Evolutionary conservation across 2,113 vertebrate species (phyloP).

Genomic region (Rattus rattus): DNA sequence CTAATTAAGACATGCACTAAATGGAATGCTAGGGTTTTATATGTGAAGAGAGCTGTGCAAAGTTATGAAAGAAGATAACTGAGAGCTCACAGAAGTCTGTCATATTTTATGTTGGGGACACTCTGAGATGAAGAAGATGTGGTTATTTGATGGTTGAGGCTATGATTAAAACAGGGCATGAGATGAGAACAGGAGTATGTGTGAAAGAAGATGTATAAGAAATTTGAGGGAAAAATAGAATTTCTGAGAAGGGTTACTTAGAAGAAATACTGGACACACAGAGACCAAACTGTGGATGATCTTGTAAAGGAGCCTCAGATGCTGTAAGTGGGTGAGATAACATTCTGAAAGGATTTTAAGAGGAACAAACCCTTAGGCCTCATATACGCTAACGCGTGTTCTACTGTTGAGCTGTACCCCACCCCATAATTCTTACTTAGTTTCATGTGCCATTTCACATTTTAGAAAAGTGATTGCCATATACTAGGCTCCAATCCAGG

Average conservation of each 20-base stretch:
- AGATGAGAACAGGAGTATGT: neutral
- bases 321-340: neutral
- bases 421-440: neutral
- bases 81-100: neutral
- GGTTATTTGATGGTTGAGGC: neutral
- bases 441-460: neutral
- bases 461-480: neutral
- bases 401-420: neutral
- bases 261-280: neutral
- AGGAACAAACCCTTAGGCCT: neutral
- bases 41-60: neutral
- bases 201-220: neutral
- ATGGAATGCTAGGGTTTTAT: constrained; percentile 40
- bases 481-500: neutral
- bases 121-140: neutral
- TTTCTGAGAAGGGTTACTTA: neutral
- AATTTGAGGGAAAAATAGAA: neutral
- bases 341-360: neutral
- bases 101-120: neutral
- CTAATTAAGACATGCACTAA: neutral
- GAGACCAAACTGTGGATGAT: neutral
- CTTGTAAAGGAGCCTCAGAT: neutral
- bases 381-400: neutral
- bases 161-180: neutral
- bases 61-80: neutral